Evolutionary conservation across 2,888 invertebrate species (phyloP).

Genomic region (Disparrhopalites patrizii): DNA sequence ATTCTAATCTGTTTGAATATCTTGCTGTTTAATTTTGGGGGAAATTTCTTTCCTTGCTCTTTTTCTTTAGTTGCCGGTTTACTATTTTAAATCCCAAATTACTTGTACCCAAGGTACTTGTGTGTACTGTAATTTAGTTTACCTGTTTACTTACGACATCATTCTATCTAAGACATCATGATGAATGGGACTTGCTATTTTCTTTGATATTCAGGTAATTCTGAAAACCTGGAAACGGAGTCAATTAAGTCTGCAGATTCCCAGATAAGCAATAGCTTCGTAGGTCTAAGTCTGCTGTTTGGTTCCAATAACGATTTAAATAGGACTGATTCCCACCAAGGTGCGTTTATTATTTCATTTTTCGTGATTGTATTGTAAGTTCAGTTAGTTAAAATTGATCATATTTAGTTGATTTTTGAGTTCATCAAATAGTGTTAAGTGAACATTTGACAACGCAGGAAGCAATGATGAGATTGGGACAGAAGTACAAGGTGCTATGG

Average conservation of each 20-base stretch:
- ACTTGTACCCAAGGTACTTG: too few species aligned
- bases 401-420: background rate
- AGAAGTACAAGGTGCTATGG: background rate
- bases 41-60: too few species aligned
- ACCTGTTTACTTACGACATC: too few species aligned
- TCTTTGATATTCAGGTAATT: background rate
- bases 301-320: slow-evolving; percentile 49
- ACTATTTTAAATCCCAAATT: too few species aligned
- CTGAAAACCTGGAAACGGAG: slow-evolving; percentile 34
- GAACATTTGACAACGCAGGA: background rate
- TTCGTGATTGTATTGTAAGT: background rate
- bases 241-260: slow-evolving; percentile 45
- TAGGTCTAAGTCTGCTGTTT: slow-evolving; percentile 65
- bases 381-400: background rate
- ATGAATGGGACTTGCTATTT: too few species aligned
- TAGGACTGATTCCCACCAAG: background rate
- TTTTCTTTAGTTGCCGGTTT: too few species aligned
- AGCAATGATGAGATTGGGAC: background rate
- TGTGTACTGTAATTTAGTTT: too few species aligned
- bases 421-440: background rate
- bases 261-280: slow-evolving; percentile 53
- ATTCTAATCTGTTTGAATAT: too few species aligned
- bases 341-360: background rate
- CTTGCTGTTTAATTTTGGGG: too few species aligned
- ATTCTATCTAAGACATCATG: too few species aligned